A percentile compares a stretch with the other conserved stretches of the same genome.
phyloP scores from a whole-genome alignment of 2,888 invertebrate species.

The Endomychus coccineus region DNA sequence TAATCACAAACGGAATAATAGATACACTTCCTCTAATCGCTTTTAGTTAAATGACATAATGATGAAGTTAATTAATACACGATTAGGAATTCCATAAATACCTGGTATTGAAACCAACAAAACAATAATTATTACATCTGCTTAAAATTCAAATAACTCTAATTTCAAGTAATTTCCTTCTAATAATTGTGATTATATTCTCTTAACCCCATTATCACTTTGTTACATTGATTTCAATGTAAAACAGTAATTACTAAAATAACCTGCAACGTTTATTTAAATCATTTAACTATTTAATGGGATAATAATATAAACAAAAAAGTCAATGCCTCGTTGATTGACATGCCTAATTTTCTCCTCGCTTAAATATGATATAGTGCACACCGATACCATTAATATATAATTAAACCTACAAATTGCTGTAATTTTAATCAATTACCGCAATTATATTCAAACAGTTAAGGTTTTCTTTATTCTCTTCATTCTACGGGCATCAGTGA shows the following conservation, averaged over 20 bases:
- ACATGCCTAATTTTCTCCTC: slow-evolving; percentile 37
- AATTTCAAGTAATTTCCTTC: slow-evolving; percentile 18
- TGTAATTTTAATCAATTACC: slow-evolving; percentile 43
- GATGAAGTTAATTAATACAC: background rate
- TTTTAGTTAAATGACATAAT: no score
- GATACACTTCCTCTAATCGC: no score
- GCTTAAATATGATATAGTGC: slow-evolving; percentile 36
- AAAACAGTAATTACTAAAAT: slow-evolving; percentile 28
- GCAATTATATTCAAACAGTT: no score
- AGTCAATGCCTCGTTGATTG: slow-evolving; percentile 39
- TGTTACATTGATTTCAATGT: slow-evolving; percentile 12
- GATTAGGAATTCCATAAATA: slow-evolving; percentile 1
- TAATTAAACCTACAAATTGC: slow-evolving; percentile 42
- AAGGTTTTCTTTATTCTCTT: no score
- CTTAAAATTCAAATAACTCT: slow-evolving; percentile 13
- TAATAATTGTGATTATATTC: slow-evolving; percentile 23
- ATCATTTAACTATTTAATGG: slow-evolving; percentile 31
- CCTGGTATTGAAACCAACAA: background rate
- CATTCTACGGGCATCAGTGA: no score
- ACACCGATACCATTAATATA: slow-evolving; percentile 38
- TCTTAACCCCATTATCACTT: slow-evolving; percentile 7
- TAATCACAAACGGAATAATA: no score
- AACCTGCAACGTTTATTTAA: slow-evolving; percentile 17
- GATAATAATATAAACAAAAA: slow-evolving; percentile 38
- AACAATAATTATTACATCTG: slow-evolving; percentile 9